Conservation (phyloP, 1,140 invertebrate genomes). For the Lasaia peninsularis region DNA sequence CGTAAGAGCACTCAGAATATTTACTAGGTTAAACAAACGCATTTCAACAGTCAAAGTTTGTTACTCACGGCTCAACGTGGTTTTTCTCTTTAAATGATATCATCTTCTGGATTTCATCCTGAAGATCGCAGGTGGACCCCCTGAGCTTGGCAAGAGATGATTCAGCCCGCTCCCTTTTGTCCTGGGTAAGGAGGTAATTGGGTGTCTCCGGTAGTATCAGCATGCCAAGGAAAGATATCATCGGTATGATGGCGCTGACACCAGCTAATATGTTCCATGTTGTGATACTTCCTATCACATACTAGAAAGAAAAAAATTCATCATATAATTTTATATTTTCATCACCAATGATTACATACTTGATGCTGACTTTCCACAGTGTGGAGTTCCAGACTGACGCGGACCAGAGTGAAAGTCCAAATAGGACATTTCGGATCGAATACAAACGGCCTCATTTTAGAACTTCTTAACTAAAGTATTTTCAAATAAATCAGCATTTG, state of each 20-base stretch:
- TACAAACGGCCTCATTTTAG: too few species aligned
- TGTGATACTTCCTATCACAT: slow-evolving; percentile 79
- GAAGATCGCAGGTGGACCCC: slow-evolving; percentile 80
- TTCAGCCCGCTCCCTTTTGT: slow-evolving; percentile 80
- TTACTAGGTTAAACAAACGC: too few species aligned
- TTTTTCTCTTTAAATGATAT: slow-evolving; percentile 81
- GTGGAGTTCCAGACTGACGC: too few species aligned
- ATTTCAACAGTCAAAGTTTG: too few species aligned
- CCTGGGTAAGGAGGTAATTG: slow-evolving; percentile 82
- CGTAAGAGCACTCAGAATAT: too few species aligned
- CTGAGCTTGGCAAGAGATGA: slow-evolving; percentile 80
- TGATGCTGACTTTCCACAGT: too few species aligned
- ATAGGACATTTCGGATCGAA: too few species aligned
- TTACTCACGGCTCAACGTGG: slow-evolving; percentile 78
- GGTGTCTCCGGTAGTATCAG: slow-evolving; percentile 85
- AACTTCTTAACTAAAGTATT: too few species aligned
- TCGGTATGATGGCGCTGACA: slow-evolving; percentile 79
- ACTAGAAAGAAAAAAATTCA: slow-evolving; percentile 66
- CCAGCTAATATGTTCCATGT: slow-evolving; percentile 80
- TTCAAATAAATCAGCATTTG: too few species aligned
- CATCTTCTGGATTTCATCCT: slow-evolving; percentile 81
- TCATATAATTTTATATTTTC: background rate
- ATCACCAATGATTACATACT: too few species aligned
- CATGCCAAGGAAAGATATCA: slow-evolving; percentile 78
- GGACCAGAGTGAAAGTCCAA: too few species aligned